Conservation (phyloP, 2,888 invertebrate species). For the Chesias legatella region DNA sequence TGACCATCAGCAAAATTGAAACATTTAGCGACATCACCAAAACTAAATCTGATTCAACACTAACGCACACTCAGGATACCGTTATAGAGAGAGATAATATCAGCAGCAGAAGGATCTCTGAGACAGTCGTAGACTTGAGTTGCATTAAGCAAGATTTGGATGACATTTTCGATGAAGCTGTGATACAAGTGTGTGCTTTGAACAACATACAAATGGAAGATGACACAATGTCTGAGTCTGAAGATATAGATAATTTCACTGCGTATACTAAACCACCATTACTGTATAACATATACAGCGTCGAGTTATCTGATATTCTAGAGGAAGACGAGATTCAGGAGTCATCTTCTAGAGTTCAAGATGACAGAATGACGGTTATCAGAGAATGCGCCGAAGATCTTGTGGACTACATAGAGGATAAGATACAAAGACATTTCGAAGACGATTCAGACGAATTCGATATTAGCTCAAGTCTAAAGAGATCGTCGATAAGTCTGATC, state of each 20-base stretch:
- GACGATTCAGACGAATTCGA: constrained; percentile 61
- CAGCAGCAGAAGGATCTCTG: constrained; percentile 58
- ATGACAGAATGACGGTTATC: constrained; percentile 47
- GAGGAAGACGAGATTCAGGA: constrained; percentile 64
- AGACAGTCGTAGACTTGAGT: constrained; percentile 66
- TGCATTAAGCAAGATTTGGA: constrained; percentile 66
- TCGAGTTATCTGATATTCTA: constrained; percentile 68
- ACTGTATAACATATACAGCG: constrained; percentile 55
- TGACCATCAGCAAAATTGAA: constrained; percentile 68
- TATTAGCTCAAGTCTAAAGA: constrained; percentile 49
- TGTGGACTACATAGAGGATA: constrained; percentile 57
- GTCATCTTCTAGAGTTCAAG: constrained; percentile 53
- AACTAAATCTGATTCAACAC: constrained; percentile 71
- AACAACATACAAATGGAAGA: constrained; percentile 39
- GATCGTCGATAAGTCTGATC: constrained; percentile 64
- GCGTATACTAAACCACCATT: constrained; percentile 64
- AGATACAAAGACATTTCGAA: constrained; percentile 50
- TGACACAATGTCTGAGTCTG: constrained; percentile 68
- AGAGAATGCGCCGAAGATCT: constrained; percentile 56
- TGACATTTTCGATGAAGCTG: constrained; percentile 59
- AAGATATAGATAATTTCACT: constrained; percentile 65
- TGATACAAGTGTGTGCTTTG: constrained; percentile 46
- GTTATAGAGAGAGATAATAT: constrained; percentile 59
- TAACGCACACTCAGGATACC: constrained; percentile 71
- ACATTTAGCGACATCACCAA: constrained; percentile 71